Evolutionary conservation across 2,888 invertebrate genomes (phyloP).

Genomic region (Drosophila lutescens): DNA sequence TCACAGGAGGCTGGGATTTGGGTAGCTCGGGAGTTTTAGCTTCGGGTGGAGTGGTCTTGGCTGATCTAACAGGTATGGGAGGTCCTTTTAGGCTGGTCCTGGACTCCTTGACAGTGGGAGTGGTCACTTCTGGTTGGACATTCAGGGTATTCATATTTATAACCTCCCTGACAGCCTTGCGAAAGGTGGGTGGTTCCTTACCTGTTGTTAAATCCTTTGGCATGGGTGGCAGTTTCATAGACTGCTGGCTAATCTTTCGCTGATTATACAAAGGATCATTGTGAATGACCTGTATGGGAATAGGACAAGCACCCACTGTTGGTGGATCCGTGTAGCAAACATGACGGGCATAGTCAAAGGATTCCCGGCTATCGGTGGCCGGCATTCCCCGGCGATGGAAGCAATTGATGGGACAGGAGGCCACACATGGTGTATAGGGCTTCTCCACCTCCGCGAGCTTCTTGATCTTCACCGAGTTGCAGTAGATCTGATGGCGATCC

Average conservation of each 20-base stretch:
- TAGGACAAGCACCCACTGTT: conserved; percentile 22
- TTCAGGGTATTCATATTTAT: neutral
- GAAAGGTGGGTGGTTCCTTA: neutral
- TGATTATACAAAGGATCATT: conserved; percentile 19
- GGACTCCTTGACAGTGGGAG: neutral
- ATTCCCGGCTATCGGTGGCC: neutral
- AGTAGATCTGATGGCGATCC: conserved; percentile 43
- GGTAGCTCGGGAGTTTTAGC: conserved; percentile 1
- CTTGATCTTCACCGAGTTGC: conserved; percentile 55
- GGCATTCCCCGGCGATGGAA: conserved; percentile 33
- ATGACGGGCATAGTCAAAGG: conserved; percentile 38
- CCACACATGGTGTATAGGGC: conserved; percentile 39
- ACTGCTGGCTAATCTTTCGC: conserved; percentile 1
- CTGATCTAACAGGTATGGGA: neutral
- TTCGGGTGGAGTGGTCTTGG: neutral
- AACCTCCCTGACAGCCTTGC: neutral
- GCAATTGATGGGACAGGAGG: conserved; percentile 31
- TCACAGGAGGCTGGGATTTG: conserved; percentile 16
- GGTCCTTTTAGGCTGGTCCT: neutral
- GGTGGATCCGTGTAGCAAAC: conserved; percentile 24
- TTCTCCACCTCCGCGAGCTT: conserved; percentile 57
- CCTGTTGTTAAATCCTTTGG: neutral
- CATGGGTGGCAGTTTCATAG: conserved; percentile 22
- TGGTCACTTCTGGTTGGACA: neutral
- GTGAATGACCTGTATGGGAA: conserved; percentile 29